Evolutionary conservation across 1,140 invertebrate species (phyloP).

Genomic region (Venturia canescens): DNA sequence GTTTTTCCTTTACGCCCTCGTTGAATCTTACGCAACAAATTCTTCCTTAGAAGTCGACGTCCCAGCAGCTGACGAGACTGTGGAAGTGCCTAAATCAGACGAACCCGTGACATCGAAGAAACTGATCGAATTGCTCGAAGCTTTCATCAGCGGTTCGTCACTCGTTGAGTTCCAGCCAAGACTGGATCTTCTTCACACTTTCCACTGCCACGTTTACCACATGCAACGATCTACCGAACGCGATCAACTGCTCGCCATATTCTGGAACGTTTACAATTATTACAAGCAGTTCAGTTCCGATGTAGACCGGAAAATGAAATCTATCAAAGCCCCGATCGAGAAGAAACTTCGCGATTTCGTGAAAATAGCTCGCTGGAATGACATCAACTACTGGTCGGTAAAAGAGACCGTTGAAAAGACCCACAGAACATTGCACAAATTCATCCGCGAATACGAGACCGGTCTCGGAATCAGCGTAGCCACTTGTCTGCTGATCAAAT

Average conservation of each 20-base stretch:
- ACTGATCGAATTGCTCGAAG: constrained; percentile 80
- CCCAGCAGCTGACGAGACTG: constrained; percentile 52
- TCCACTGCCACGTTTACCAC: constrained; percentile 85
- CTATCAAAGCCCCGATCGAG: constrained; percentile 87
- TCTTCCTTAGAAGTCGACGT: constrained; percentile 52
- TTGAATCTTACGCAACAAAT: constrained; percentile 75
- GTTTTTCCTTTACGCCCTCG: constrained; percentile 89
- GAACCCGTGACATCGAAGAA: constrained; percentile 66
- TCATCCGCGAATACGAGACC: constrained; percentile 88
- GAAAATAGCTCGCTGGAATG: constrained; percentile 97
- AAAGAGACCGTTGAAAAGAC: constrained; percentile 92
- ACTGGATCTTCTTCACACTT: constrained; percentile 86
- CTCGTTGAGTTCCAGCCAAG: constrained; percentile 90
- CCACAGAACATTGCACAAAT: constrained; percentile 91
- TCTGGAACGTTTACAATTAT: constrained; percentile 93
- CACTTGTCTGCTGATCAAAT: constrained; percentile 62
- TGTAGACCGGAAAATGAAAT: constrained; percentile 82
- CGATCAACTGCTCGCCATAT: constrained; percentile 81
- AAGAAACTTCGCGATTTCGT: constrained; percentile 95
- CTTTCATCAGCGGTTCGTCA: constrained; percentile 90
- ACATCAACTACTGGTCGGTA: constrained; percentile 96
- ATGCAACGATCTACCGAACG: constrained; percentile 72
- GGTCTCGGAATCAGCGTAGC: constrained; percentile 71
- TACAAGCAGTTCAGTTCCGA: constrained; percentile 87
- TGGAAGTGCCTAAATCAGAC: not conserved